Percentiles rank a stretch among this genome's conserved stretches.
These are phyloP conservation scores for Stomorhina lunata DNA, from an alignment of 2,888 invertebrate genomes.

Conservation along the genomic window DNA sequence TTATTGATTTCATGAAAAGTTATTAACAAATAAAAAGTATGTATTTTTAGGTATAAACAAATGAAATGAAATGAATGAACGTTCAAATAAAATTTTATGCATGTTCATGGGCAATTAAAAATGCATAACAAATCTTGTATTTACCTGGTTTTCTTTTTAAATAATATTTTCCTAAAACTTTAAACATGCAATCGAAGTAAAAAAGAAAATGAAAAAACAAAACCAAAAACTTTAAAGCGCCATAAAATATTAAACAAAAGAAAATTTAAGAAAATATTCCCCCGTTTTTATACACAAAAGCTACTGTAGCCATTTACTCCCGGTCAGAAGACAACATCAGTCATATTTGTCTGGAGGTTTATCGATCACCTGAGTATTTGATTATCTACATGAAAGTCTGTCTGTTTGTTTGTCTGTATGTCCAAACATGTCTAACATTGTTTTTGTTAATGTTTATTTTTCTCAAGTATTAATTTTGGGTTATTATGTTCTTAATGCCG, in stretches of 20 bases:
- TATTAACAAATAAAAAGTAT: not conserved
- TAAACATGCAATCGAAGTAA: conserved; percentile 23
- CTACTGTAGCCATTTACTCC: conserved; percentile 32
- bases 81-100: no score
- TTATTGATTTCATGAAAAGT: conserved; percentile 16
- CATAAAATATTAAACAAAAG: not conserved
- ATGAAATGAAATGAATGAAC: no score
- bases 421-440: conserved; percentile 26
- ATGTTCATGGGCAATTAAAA: conserved; percentile 56
- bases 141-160: conserved; percentile 25
- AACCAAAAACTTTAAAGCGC: conserved; percentile 1
- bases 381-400: not conserved
- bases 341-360: not conserved
- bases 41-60: no score
- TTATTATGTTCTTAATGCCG: conserved; percentile 10
- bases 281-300: not conserved
- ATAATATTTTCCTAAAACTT: conserved; percentile 3
- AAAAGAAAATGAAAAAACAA: not conserved
- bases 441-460: not conserved
- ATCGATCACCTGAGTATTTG: not conserved
- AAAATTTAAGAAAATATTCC: not conserved
- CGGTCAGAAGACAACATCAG: not conserved
- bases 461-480: not conserved
- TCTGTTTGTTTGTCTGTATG: not conserved
- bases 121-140: conserved; percentile 55